Percentiles rank a stretch among this genome's conserved stretches.
These are phyloP conservation scores for Dynastes maya DNA, from an alignment of 2,888 invertebrate species.

Conservation along the genomic window DNA sequence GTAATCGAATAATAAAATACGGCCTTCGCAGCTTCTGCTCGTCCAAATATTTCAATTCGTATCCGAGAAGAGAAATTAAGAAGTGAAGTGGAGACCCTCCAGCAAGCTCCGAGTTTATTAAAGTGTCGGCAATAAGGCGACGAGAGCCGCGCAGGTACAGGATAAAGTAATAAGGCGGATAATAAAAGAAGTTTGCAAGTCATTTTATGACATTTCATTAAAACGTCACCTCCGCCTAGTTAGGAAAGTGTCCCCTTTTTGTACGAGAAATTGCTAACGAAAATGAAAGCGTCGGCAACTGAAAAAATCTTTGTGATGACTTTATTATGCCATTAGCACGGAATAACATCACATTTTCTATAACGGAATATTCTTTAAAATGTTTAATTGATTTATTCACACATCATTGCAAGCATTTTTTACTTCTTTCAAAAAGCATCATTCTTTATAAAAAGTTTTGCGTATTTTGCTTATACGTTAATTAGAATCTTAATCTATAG, in stretches of 20 bases:
- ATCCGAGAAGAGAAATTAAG: slow-evolving; percentile 60
- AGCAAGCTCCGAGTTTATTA: slow-evolving; percentile 60
- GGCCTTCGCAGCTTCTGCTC: slow-evolving; percentile 57
- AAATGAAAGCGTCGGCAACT: slow-evolving; percentile 5
- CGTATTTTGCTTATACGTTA: too few species aligned
- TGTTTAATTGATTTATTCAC: too few species aligned
- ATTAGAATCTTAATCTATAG: too few species aligned
- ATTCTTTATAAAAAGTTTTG: too few species aligned
- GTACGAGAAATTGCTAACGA: slow-evolving; percentile 28
- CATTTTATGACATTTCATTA: slow-evolving; percentile 66
- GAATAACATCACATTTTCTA: background rate
- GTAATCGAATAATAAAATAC: slow-evolving; percentile 61
- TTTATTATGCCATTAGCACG: background rate
- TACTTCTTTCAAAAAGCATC: too few species aligned
- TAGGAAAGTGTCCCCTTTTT: slow-evolving; percentile 16
- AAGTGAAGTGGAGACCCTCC: slow-evolving; percentile 55
- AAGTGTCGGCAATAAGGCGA: slow-evolving; percentile 62
- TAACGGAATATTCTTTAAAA: too few species aligned
- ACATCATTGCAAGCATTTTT: too few species aligned
- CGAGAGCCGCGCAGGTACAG: slow-evolving; percentile 56
- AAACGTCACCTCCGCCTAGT: slow-evolving; percentile 53
- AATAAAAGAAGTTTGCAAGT: slow-evolving; percentile 67
- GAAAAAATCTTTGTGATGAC: background rate
- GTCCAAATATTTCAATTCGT: slow-evolving; percentile 62
- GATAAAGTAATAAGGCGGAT: slow-evolving; percentile 66